Conservation (phyloP, 2,113 vertebrate genomes). For the Brachyistius frenatus region DNA sequence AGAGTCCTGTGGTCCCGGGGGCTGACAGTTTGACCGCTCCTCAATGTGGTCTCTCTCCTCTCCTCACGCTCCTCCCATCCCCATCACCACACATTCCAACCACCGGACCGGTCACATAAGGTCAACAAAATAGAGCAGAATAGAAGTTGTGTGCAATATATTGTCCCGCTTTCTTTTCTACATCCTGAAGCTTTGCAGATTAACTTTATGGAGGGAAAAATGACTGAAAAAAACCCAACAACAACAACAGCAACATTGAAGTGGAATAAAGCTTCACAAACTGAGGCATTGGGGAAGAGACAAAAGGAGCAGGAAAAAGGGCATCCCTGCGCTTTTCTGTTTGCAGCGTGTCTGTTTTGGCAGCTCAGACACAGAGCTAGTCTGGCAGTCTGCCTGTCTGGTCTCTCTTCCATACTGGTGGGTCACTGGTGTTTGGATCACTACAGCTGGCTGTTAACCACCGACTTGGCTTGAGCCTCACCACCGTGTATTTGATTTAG, state of each 20-base stretch:
- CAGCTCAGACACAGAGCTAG: slow-evolving; percentile 64
- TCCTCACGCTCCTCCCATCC: slow-evolving; percentile 67
- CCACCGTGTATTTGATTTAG: slow-evolving; percentile 65
- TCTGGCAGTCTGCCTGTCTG: slow-evolving; percentile 76
- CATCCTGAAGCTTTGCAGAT: slow-evolving; percentile 19
- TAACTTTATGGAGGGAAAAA: slow-evolving; percentile 16
- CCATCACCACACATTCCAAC: slow-evolving; percentile 76
- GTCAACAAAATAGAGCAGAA: slow-evolving; percentile 69
- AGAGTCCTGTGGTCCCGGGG: slow-evolving; percentile 70
- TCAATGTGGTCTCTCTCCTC: slow-evolving; percentile 73
- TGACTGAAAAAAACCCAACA: slow-evolving; percentile 19
- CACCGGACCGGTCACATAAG: slow-evolving; percentile 76
- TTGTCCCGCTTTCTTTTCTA: slow-evolving; percentile 15
- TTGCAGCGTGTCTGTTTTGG: slow-evolving; percentile 65
- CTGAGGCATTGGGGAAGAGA: slow-evolving; percentile 12
- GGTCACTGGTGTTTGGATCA: slow-evolving; percentile 78
- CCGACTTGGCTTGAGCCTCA: slow-evolving; percentile 58
- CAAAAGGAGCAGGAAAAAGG: slow-evolving; percentile 22
- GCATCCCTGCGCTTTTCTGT: slow-evolving; percentile 44
- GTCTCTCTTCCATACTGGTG: slow-evolving; percentile 59
- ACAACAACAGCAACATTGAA: neutral
- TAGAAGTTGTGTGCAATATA: slow-evolving; percentile 24
- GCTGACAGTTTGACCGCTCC: slow-evolving; percentile 75
- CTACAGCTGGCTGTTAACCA: slow-evolving; percentile 72
- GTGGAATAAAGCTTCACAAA: slow-evolving; percentile 6